These are phyloP conservation scores for Luscinia megarhynchos DNA, from an alignment of 2,797 vertebrate species.

Conservation along the genomic window DNA sequence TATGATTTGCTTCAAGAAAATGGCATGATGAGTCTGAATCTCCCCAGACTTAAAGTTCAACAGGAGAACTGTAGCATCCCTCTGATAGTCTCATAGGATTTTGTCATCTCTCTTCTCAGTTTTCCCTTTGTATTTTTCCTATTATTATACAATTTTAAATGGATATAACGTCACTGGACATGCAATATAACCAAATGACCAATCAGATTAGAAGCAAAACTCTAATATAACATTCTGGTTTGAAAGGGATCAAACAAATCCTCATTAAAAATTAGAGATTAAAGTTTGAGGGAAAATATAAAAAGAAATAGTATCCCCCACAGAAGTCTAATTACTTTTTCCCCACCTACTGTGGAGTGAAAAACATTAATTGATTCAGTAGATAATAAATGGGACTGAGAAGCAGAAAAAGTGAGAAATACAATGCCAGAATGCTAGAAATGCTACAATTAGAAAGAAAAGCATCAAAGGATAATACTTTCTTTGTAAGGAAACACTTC, in stretches of 20 bases:
- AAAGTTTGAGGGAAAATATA: background rate
- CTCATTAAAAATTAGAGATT: conserved; percentile 3
- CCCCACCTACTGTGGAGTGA: background rate
- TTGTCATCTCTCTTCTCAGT: background rate
- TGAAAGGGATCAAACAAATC: background rate
- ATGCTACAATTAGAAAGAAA: background rate
- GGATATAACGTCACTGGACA: background rate
- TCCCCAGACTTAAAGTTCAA: background rate
- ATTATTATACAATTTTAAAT: background rate
- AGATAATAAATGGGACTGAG: background rate
- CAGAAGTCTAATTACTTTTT: background rate
- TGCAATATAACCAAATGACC: background rate
- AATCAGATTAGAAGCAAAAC: background rate
- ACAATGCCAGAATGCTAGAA: background rate
- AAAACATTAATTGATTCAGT: background rate
- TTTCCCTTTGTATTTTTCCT: background rate
- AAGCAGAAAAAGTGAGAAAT: background rate
- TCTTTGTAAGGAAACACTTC: background rate
- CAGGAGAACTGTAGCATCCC: background rate
- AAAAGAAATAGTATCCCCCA: background rate
- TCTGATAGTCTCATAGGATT: background rate
- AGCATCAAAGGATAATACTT: background rate
- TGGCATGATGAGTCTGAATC: background rate
- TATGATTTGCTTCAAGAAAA: background rate
- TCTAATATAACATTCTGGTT: background rate